A percentile compares a stretch with the other conserved stretches of the same genome.
These are phyloP conservation scores for Cacatua alba DNA, from an alignment of 2,113 vertebrate genomes.

Conservation along the genomic window DNA sequence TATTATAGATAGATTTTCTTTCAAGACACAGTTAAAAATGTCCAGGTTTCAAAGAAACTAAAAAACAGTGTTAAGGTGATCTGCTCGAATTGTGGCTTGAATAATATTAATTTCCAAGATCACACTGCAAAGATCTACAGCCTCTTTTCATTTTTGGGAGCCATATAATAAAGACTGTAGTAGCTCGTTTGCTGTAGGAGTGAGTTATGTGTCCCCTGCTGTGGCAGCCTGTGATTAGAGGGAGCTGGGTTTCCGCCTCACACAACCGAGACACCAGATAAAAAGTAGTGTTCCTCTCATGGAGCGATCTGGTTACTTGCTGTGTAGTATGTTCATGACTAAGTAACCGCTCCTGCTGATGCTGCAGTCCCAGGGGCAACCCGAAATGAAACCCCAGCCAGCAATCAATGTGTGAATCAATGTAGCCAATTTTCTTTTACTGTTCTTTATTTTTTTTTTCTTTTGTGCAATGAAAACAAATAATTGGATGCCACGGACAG, in stretches of 20 bases:
- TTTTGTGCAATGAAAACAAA: not conserved
- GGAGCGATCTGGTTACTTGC: not conserved
- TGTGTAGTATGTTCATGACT: not conserved
- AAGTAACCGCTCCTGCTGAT: not conserved
- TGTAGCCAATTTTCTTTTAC: slow-evolving; percentile 49
- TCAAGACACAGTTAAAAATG: not conserved
- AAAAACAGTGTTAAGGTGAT: not conserved
- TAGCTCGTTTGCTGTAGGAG: not conserved
- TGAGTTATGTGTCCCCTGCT: not conserved
- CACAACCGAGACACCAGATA: not conserved
- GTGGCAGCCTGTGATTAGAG: slow-evolving; percentile 5
- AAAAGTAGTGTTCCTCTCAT: not conserved
- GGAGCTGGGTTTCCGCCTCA: not conserved
- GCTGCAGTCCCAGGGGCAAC: slow-evolving; percentile 17
- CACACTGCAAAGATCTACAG: not conserved
- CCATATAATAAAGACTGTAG: not conserved
- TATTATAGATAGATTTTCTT: not conserved
- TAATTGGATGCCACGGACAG: not conserved
- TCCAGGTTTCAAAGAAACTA: not conserved
- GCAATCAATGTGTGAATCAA: slow-evolving; percentile 4
- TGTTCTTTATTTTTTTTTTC: not conserved
- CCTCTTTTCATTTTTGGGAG: not conserved
- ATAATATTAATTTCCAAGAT: not conserved
- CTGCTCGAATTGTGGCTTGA: not conserved
- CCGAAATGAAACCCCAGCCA: slow-evolving; percentile 20